Evolutionary conservation across 2,888 invertebrate genomes (phyloP).

Genomic region (Falcaria lacertinaria): DNA sequence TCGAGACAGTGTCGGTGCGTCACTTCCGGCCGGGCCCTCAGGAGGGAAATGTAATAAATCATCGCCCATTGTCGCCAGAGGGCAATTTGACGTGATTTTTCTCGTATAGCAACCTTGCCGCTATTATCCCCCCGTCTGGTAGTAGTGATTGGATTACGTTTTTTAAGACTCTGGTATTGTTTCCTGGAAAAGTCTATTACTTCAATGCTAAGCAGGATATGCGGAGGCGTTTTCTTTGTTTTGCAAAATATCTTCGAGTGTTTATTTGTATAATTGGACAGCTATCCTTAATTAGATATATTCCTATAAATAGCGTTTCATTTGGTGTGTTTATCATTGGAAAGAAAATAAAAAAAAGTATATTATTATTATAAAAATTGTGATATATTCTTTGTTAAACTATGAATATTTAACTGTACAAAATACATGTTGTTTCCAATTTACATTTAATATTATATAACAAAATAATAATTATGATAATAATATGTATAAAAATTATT

Average conservation of each 20-base stretch:
- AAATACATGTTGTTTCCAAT: constrained; percentile 76
- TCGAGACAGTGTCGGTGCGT: constrained; percentile 34
- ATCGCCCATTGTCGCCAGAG: constrained; percentile 55
- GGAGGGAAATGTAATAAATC: constrained; percentile 63
- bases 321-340: neutral
- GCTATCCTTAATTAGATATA: no score
- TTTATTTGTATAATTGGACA: no score
- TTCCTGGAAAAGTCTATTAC: neutral
- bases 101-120: constrained; percentile 27
- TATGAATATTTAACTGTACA: constrained; percentile 80
- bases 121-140: constrained; percentile 14
- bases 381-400: constrained; percentile 80
- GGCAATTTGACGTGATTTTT: constrained; percentile 66
- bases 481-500: constrained; percentile 57
- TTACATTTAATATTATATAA: constrained; percentile 74
- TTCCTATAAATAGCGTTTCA: no score
- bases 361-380: constrained; percentile 72
- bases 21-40: constrained; percentile 40
- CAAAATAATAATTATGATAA: constrained; percentile 61
- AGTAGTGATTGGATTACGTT: neutral
- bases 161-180: neutral
- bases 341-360: constrained; percentile 33
- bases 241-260: no score
- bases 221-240: no score
- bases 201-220: neutral